phyloP scores from a whole-genome alignment of 2,113 vertebrate genomes.

The Illadopsis cleaveri region DNA sequence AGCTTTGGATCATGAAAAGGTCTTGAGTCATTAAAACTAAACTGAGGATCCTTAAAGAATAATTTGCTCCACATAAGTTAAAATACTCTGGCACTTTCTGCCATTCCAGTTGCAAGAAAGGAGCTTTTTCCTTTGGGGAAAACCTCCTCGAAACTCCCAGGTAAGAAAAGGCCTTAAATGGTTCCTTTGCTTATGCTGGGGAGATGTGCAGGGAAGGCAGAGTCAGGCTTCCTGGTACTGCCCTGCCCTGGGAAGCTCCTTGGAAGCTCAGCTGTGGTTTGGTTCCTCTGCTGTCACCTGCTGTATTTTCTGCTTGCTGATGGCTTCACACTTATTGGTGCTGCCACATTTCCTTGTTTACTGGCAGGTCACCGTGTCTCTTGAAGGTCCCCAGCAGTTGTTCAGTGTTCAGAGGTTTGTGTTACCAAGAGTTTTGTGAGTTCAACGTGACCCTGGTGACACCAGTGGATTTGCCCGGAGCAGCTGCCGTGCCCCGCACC shows the following conservation, averaged over 20 bases:
- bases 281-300: neutral
- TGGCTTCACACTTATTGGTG: neutral
- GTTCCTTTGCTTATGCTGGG: rapidly evolving
- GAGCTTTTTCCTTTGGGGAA: neutral
- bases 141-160: neutral
- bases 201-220: neutral
- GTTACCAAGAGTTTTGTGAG: neutral
- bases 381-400: neutral
- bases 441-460: rapidly evolving
- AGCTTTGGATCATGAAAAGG: neutral
- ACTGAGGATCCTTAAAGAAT: neutral
- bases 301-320: neutral
- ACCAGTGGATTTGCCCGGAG: rapidly evolving
- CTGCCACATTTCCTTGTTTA: neutral
- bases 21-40: neutral
- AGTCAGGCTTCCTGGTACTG: neutral
- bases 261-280: neutral
- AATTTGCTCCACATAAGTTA: neutral
- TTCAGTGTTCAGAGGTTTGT: neutral
- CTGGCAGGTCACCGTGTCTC: neutral
- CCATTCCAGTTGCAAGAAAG: neutral
- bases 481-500: neutral
- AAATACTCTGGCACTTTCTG: neutral
- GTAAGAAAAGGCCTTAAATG: neutral
- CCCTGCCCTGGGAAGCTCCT: neutral